Conservation (phyloP, 2,113 vertebrate genomes). For the Hippocampus mohnikei region DNA sequence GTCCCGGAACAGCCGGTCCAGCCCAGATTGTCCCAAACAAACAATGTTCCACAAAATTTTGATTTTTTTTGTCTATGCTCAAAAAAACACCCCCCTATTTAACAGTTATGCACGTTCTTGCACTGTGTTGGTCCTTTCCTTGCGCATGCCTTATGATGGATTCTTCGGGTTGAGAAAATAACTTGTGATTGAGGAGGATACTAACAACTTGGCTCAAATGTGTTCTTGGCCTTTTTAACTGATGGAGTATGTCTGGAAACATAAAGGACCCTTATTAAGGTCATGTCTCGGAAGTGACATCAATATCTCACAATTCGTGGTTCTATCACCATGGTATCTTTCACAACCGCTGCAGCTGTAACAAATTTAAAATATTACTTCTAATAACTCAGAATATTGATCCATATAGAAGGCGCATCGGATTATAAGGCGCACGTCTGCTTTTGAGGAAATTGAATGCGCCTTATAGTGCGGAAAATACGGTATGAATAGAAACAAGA, state of each 20-base stretch:
- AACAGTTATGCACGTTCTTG: background rate
- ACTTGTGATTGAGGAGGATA: background rate
- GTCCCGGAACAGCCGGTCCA: background rate
- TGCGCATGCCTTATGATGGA: constrained; percentile 59
- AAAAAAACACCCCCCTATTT: background rate
- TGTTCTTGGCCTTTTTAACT: background rate
- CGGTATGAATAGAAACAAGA: background rate
- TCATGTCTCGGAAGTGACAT: background rate
- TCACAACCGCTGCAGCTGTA: no score
- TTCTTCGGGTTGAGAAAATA: background rate
- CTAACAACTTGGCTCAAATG: background rate
- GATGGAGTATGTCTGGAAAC: background rate
- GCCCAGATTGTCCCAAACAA: background rate
- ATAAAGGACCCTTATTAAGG: background rate
- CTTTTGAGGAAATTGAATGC: no score
- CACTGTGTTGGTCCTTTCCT: constrained; percentile 11
- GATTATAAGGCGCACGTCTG: no score
- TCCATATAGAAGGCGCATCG: no score
- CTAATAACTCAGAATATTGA: no score
- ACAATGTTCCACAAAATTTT: background rate
- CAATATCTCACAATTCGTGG: background rate
- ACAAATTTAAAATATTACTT: no score
- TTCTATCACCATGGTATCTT: constrained; percentile 2
- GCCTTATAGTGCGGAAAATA: no score
- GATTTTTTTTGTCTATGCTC: background rate